A percentile compares a stretch with the other conserved stretches of the same genome.
Evolutionary conservation across 2,888 invertebrate genomes (phyloP).

Genomic region (Coenonympha arcania): DNA sequence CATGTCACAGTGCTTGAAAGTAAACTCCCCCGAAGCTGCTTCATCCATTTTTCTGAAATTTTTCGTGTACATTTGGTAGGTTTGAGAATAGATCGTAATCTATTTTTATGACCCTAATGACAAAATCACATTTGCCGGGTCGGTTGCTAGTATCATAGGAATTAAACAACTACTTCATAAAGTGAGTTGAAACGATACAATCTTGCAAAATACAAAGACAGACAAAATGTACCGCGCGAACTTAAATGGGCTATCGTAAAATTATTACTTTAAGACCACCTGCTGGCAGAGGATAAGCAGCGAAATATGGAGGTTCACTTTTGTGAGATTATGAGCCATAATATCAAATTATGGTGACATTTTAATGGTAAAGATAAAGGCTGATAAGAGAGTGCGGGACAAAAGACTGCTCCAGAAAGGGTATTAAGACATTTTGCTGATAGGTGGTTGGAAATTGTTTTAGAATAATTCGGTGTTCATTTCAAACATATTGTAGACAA

Average conservation of each 20-base stretch:
- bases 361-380: conserved; percentile 13
- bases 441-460: background rate
- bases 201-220: conserved; percentile 8
- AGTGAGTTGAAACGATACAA: background rate
- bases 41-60: too few relatives aligned
- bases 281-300: conserved; percentile 48
- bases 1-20: too few relatives aligned
- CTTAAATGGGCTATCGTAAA: conserved; percentile 51
- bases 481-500: too few relatives aligned
- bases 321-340: conserved; percentile 34
- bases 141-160: too few relatives aligned
- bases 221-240: conserved; percentile 5
- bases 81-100: too few relatives aligned
- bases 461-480: background rate
- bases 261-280: conserved; percentile 51
- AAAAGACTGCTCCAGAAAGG: background rate
- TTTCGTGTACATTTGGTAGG: too few relatives aligned
- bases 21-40: too few relatives aligned
- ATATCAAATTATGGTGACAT: conserved; percentile 31
- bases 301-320: conserved; percentile 39
- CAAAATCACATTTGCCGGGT: too few relatives aligned
- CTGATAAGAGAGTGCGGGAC: conserved; percentile 16
- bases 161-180: background rate
- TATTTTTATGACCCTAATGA: too few relatives aligned
- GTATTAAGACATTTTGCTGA: conserved; percentile 2